phyloP scores from a whole-genome alignment of 2,113 vertebrate species.

The Mixornis gularis region DNA sequence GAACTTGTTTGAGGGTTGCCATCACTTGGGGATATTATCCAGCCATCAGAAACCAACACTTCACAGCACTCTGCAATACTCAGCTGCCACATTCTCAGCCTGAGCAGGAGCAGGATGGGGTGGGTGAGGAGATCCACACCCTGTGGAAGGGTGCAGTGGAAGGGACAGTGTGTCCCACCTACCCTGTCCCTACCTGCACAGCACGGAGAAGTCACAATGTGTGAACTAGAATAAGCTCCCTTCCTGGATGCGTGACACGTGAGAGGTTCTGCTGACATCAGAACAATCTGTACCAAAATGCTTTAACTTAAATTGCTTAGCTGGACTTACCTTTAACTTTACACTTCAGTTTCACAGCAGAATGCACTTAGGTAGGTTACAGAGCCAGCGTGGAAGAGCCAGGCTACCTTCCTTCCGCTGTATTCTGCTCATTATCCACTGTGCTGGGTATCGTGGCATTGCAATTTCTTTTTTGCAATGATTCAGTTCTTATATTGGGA shows the following conservation, averaged over 20 bases:
- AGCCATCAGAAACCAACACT: not conserved
- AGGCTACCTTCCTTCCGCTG: not conserved
- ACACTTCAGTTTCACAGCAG: not conserved
- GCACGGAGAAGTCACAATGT: rapidly evolving
- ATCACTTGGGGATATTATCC: rapidly evolving
- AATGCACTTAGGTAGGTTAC: not conserved
- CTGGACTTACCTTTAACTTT: not conserved
- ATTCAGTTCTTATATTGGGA: not conserved
- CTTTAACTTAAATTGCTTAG: not conserved
- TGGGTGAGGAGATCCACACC: rapidly evolving
- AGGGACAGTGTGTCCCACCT: not conserved
- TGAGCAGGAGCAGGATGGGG: not conserved
- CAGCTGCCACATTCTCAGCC: not conserved
- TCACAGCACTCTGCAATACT: not conserved
- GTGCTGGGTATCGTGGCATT: not conserved
- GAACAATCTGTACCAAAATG: not conserved
- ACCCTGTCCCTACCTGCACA: rapidly evolving
- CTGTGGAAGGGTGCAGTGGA: not conserved
- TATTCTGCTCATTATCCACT: not conserved
- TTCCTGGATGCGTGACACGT: rapidly evolving
- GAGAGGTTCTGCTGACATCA: not conserved
- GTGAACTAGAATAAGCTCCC: not conserved
- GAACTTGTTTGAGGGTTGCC: not conserved
- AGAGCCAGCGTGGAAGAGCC: not conserved
- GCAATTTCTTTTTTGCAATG: not conserved